Evolutionary conservation across 2,113 vertebrate species (phyloP), one percentile per base, ranked within the genome.

Genomic region (Calyptommatus sinebrachiatus): DNA sequence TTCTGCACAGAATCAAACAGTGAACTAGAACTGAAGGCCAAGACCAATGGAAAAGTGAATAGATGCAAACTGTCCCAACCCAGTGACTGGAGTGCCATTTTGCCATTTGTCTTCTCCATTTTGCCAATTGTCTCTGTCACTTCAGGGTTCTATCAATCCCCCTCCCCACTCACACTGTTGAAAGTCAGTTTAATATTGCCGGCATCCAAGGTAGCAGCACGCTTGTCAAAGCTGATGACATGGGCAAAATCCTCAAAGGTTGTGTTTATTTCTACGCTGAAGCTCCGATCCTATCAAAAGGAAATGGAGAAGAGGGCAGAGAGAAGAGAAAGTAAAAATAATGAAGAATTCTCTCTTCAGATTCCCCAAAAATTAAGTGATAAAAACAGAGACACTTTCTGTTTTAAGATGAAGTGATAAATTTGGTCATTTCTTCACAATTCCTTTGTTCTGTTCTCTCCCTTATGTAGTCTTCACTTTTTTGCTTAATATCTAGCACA

Each of bases 111-210:
- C 16, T 18, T n/a, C 12, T 14, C 5, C 50, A 53, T 53, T 53
- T 53, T 57, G 53, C 53, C 53, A 14, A 16, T 18, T 16, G 14
- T 57, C 16, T 18, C 53, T 5, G 53, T 18, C 18, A 12, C 53
- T 57, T 18, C 14, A 57, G 53, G 53, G 14, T 57, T 0, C 72
- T 69, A 4, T 85, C 9, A 26, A 53, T 35, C 70, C 50, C n/a
- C 81, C 48, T 29, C 18, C 8, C 73, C 63, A 90, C 94, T 91
- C 90, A 95, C 94, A 86, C 94, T 95, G 84, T 95, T 95, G 86
- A 95, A 95, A 80, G 94, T 94, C 84, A 95, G 89, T 86, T 95
- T 95, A 88, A 95, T 94, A 85, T 95, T 95, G 85, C 94, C 93
- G 77, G 94, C 93, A 71, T 95, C 94, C 86, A 95, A 89, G 57